These are phyloP conservation scores for Paedocypris sp. DNA, from an alignment of 2,113 vertebrate species.

Conservation along the genomic window DNA sequence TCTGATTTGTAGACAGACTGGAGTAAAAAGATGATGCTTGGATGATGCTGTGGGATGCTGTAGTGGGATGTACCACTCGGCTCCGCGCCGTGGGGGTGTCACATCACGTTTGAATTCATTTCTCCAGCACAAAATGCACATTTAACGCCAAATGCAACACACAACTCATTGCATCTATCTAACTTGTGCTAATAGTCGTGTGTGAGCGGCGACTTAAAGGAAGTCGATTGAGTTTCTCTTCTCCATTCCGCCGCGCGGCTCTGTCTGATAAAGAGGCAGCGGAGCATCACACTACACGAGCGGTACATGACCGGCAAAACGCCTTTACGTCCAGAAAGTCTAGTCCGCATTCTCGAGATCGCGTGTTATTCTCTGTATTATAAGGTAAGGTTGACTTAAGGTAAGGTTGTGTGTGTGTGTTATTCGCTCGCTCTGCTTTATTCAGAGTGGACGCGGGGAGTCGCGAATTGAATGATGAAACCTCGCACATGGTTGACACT, in stretches of 20 bases:
- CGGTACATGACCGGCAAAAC: background rate
- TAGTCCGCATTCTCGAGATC: background rate
- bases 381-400: conserved; percentile 28
- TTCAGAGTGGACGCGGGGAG: conserved; percentile 9
- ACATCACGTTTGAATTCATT: background rate
- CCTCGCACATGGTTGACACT: conserved; percentile 42
- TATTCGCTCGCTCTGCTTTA: background rate
- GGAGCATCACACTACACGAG: background rate
- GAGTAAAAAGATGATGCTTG: too few species aligned
- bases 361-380: background rate
- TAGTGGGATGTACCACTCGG: conserved; percentile 27
- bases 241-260: background rate
- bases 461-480: conserved; percentile 58
- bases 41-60: too few species aligned
- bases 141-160: background rate
- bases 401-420: background rate
- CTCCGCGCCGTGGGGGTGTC: background rate
- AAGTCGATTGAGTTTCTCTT: background rate
- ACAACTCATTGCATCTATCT: background rate
- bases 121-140: background rate
- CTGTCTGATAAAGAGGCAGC: background rate
- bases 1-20: too few species aligned
- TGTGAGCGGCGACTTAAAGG: background rate
- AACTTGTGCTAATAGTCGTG: background rate
- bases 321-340: background rate